A percentile compares a stretch with the other conserved stretches of the same genome.
Evolutionary conservation across 2,888 invertebrate genomes (phyloP).

Genomic region (Chloroclystis v-ata): DNA sequence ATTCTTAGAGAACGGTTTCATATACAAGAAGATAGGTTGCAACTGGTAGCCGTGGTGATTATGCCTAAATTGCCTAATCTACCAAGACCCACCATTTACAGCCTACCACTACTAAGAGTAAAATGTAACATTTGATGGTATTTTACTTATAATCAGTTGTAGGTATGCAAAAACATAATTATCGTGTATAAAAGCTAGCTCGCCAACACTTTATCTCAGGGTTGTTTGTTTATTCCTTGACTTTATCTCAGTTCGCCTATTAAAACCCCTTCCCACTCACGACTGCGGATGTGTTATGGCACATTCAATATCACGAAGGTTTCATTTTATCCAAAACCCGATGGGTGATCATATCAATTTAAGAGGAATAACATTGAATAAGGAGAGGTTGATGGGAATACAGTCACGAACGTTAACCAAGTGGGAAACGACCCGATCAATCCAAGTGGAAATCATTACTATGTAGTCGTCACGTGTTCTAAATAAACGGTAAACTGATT

Average conservation of each 20-base stretch:
- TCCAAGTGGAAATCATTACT: not conserved
- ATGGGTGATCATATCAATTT: conserved; percentile 22
- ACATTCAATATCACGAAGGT: conserved; percentile 25
- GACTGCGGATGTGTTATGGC: conserved; percentile 27
- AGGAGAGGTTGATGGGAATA: conserved; percentile 13
- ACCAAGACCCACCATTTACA: no score
- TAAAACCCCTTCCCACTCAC: conserved; percentile 28
- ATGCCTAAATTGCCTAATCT: no score
- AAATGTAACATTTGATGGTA: no score
- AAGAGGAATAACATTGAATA: conserved; percentile 24
- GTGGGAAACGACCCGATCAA: conserved; percentile 9
- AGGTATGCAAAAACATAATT: not conserved
- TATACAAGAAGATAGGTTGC: no score
- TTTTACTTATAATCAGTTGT: no score
- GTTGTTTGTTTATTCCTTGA: conserved; percentile 12
- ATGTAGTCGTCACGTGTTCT: no score
- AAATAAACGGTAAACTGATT: no score
- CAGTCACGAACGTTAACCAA: conserved; percentile 13
- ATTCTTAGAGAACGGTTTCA: no score
- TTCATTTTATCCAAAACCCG: conserved; percentile 23
- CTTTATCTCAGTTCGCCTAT: conserved; percentile 21
- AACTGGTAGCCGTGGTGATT: no score
- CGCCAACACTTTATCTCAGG: conserved; percentile 4
- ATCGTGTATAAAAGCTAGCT: not conserved
- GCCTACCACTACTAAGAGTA: no score